phyloP scores from a whole-genome alignment of 2,888 invertebrate species.

The Spatulosminthurus flaviceps region DNA sequence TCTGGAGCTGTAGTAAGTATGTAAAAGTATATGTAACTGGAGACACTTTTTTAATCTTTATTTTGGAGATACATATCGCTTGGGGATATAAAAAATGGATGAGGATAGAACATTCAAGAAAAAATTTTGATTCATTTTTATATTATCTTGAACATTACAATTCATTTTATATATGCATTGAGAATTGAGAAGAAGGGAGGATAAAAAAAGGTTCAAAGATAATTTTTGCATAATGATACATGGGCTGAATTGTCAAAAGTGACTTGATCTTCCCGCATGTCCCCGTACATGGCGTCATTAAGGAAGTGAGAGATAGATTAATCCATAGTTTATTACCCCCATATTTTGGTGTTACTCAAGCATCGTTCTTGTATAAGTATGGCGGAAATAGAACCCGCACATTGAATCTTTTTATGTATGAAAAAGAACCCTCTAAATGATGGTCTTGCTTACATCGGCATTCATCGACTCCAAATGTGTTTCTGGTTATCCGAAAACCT shows the following conservation, averaged over 20 bases:
- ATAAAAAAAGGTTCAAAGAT: background rate
- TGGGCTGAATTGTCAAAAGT: background rate
- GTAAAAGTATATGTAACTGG: no score
- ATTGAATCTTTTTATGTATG: constrained; percentile 15
- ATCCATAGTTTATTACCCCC: constrained; percentile 10
- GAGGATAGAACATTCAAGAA: no score
- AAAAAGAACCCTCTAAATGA: constrained; percentile 20
- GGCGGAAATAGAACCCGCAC: constrained; percentile 25
- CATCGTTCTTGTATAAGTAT: background rate
- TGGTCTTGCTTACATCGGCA: constrained; percentile 14
- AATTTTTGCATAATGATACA: background rate
- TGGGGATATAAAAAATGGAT: no score
- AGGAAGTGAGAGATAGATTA: constrained; percentile 16
- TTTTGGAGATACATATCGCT: no score
- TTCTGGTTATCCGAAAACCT: constrained; percentile 34
- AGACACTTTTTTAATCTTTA: no score
- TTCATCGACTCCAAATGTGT: constrained; percentile 35
- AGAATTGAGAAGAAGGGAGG: no score
- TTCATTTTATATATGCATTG: no score
- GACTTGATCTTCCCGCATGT: constrained; percentile 12
- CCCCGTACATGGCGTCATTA: background rate
- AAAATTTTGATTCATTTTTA: no score
- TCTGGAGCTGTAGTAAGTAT: no score
- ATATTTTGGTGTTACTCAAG: background rate
- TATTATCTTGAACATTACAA: no score